Base-by-base conservation (phyloP, 1,140 invertebrate genomes). In the Zeugodacus cucurbitae region DNA sequence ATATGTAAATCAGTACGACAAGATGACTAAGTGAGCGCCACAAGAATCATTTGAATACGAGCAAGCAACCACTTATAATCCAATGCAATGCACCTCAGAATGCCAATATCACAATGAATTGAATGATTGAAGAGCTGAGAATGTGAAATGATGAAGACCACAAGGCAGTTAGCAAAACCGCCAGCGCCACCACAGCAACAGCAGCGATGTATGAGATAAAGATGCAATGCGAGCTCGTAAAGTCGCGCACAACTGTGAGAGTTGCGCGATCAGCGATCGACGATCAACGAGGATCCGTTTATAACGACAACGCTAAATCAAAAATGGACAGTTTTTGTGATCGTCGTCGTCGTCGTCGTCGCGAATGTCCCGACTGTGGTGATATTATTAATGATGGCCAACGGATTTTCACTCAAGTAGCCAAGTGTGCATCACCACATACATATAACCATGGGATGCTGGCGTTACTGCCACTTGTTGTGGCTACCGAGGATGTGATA, bases 71-170 rank as follows among this genome's bases (percentile, higher is more conserved):
- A 22, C 22, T 37, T 37, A 20, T 41, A n/a, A 41, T 74, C 20
- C 22, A 74, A 41, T 41, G 34, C 20, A 74, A 37, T 20, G 48
- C 37, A 32, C 5, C 11, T 7, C 6, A 22, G 14, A 22, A 74
- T 74, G 14, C 67, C 67, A 37, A 41, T 37, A 74, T 3, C 5
- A 22, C 67, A 74, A 74, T 22, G 67, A 41, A 74, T 7, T 7
- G 20, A 32, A 74, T 74, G 67, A 74, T 74, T 74, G 67, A 74
- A 74, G 67, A 74, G 67, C 67, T 74, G 37, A 74, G 67, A 74
- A 74, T 74, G 67, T 74, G 67, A 74, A 74, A 74, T 74, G 67
- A 74, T 74, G 67, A 74, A 74, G 67, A 74, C 67, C 17, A n/a
- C 67, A 74, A 37, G 14, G 67, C 67, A 41, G 32, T 37, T 74